phyloP scores from a whole-genome alignment of 2,113 vertebrate genomes.

The Ifrita kowaldi region DNA sequence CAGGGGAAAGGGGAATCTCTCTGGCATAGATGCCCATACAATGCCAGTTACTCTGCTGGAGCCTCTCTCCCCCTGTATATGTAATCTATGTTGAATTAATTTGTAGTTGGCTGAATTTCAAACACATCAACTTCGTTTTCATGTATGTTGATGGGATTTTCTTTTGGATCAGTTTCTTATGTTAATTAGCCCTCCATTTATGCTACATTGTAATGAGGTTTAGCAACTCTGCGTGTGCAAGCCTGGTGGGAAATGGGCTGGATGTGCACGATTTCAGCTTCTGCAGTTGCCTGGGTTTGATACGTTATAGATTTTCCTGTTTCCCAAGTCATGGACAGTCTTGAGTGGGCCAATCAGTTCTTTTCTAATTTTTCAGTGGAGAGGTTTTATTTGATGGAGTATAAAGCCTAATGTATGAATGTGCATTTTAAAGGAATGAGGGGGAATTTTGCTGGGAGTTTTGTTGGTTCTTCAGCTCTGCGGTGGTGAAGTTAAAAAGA shows the following conservation, averaged over 20 bases:
- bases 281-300: not conserved
- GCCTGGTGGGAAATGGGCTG: slow-evolving; percentile 18
- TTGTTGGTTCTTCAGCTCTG: not conserved
- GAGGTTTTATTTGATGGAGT: not conserved
- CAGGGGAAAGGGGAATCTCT: not conserved
- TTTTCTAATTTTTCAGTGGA: not conserved
- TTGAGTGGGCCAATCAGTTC: not conserved
- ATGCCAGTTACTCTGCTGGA: slow-evolving; percentile 45
- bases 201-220: slow-evolving; percentile 23
- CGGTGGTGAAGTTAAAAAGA: not conserved
- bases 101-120: slow-evolving; percentile 62
- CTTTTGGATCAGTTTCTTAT: slow-evolving; percentile 34
- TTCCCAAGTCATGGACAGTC: not conserved
- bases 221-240: not conserved
- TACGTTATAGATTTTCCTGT: not conserved
- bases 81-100: slow-evolving; percentile 56
- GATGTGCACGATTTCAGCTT: not conserved
- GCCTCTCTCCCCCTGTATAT: slow-evolving; percentile 7
- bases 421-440: not conserved
- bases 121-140: slow-evolving; percentile 30
- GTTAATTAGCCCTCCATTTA: slow-evolving; percentile 52
- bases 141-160: slow-evolving; percentile 53
- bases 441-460: not conserved
- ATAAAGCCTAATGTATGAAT: not conserved
- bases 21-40: not conserved